Evolutionary conservation across 2,888 invertebrate genomes (phyloP), one percentile per base, ranked within the genome.

Genomic region (Ephialtes manifestator): DNA sequence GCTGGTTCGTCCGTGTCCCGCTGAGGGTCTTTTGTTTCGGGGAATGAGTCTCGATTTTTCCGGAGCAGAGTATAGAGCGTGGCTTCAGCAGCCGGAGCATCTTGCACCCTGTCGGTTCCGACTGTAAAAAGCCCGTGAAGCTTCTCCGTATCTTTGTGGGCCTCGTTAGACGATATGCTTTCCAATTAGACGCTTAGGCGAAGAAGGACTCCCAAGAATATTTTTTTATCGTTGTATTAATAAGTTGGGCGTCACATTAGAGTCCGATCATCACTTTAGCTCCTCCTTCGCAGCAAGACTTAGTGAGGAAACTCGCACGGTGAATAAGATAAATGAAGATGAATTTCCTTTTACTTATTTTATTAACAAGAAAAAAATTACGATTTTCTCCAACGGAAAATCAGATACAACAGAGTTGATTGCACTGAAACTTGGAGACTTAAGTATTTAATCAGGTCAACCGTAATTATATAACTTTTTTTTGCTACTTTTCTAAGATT

Each of bases 31-130:
- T 87, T 88, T 85, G 84, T 82, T 84, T 86, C 84, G 75, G 63
- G 63, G 83, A 88, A 88, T 86, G 85, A 88, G 81, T 81, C 79
- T 81, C 74, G 48, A 77, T 83, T 86, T 85, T 86, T 84, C 70
- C 78, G 18, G 77, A 31, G 74, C 43, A 67, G 13, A 67, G 39
- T 15, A 4, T 13, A 72, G 51, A 74, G 20, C 35, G 31, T 11
- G 48, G 46, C 51, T 18, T 51, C 63, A 35, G 13, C 75, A 48
- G 65, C n/a, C 67, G 43, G 15, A 74, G 58, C 35, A 24, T 65
- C 39, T 20, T 18, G 24, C 51, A 60, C 51, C 43, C 60, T 60
- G 18, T 35, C 39, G 48, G 43, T 48, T 48, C 18, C 60, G 60
- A 15, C 77, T 77, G 53, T 63, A 28, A 60, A 28, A 60, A 55